A percentile compares a stretch with the other conserved stretches of the same genome.
Conservation (phyloP, 2,797 vertebrate genomes). For the Muscicapa comitata region DNA sequence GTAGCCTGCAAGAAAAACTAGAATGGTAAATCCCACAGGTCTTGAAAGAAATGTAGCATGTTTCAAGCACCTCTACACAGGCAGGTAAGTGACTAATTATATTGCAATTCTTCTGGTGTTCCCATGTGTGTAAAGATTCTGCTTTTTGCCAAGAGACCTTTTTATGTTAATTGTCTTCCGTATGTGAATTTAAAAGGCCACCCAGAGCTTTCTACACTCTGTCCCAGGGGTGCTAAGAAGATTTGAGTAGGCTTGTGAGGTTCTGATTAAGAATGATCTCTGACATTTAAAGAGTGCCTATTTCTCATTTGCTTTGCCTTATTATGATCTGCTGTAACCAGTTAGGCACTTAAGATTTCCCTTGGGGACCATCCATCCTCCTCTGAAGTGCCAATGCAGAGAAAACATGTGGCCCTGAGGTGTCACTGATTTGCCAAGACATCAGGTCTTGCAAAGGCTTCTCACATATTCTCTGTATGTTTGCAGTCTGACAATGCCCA, state of each 20-base stretch:
- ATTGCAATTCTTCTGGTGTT: background rate
- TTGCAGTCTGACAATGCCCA: background rate
- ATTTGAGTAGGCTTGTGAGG: background rate
- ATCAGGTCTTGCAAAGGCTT: background rate
- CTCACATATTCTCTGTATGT: background rate
- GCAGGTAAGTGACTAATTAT: background rate
- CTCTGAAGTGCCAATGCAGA: background rate
- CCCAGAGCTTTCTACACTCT: background rate
- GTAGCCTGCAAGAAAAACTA: background rate
- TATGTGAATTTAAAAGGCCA: background rate
- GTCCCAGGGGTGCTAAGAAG: background rate
- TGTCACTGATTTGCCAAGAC: background rate
- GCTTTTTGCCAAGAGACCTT: background rate
- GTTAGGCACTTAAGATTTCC: background rate
- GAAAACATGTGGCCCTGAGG: background rate
- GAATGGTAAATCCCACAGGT: background rate
- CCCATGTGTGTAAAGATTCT: background rate
- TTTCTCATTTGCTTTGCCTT: background rate
- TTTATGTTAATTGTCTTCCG: background rate
- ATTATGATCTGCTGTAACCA: background rate
- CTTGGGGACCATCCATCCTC: background rate
- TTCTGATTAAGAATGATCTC: background rate
- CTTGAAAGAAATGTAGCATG: background rate
- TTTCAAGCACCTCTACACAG: background rate
- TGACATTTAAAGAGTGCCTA: background rate